Conservation (phyloP, 2,113 vertebrate species). For the Cynocephalus volans region DNA sequence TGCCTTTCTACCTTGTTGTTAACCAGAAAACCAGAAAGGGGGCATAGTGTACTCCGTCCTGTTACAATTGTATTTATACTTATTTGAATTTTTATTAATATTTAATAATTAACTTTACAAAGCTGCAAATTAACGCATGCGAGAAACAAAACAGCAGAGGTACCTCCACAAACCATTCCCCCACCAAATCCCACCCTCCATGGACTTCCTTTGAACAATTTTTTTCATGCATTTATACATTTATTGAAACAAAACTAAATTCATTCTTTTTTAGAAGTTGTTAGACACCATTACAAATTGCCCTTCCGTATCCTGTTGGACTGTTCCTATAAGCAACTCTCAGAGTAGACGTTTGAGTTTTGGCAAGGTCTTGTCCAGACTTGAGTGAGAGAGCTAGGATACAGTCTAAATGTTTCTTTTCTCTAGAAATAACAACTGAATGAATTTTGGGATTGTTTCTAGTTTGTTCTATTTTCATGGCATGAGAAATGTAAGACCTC, state of each 20-base stretch:
- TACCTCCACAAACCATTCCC: not conserved
- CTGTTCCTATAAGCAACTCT: not conserved
- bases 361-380: no score
- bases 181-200: not conserved
- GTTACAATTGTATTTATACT: not conserved
- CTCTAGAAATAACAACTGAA: not conserved
- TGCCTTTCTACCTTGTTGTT: not conserved
- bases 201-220: not conserved
- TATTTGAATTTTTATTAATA: not conserved
- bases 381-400: no score
- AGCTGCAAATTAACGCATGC: not conserved
- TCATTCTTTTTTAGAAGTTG: not conserved
- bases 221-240: not conserved
- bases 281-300: no score
- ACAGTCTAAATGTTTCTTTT: not conserved
- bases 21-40: not conserved
- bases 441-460: not conserved
- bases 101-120: not conserved
- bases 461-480: not conserved
- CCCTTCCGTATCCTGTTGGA: fast-evolving
- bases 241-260: not conserved
- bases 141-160: not conserved
- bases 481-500: not conserved
- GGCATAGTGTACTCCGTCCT: not conserved
- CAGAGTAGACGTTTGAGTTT: not conserved